Conservation (phyloP, 2,113 vertebrate species). For the Gallinago jamesoni region DNA sequence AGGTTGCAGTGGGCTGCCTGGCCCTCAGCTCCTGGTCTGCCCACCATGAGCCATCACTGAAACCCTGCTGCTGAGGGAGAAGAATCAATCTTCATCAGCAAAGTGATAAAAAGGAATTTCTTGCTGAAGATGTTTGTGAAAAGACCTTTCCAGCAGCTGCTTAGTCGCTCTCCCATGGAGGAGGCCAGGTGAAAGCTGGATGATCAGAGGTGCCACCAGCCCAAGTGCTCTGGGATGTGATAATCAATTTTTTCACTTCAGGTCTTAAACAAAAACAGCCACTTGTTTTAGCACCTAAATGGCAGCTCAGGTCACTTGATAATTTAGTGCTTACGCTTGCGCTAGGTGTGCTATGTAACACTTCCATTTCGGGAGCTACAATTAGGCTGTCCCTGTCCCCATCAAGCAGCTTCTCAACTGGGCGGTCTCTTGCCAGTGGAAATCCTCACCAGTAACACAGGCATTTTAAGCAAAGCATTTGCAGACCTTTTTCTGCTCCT, state of each 20-base stretch:
- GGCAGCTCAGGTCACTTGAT: neutral
- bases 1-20: fast-evolving
- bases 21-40: neutral
- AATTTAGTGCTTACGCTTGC: neutral
- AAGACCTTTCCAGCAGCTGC: neutral
- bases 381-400: neutral
- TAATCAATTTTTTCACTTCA: neutral
- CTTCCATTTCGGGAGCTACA: neutral
- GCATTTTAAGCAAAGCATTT: neutral
- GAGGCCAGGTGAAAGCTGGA: neutral
- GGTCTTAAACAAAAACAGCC: neutral
- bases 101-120: neutral
- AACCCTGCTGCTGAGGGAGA: neutral
- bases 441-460: neutral
- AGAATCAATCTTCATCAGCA: neutral
- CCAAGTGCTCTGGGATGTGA: neutral
- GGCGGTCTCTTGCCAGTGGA: neutral
- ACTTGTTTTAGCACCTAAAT: neutral
- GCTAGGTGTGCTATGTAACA: neutral
- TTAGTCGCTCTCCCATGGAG: neutral
- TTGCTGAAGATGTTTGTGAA: neutral
- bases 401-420: neutral
- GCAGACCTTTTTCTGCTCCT: neutral
- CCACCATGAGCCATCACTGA: neutral
- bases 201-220: neutral